Conservation (phyloP, 2,888 invertebrate genomes). For the Orchesellides sinensis region DNA sequence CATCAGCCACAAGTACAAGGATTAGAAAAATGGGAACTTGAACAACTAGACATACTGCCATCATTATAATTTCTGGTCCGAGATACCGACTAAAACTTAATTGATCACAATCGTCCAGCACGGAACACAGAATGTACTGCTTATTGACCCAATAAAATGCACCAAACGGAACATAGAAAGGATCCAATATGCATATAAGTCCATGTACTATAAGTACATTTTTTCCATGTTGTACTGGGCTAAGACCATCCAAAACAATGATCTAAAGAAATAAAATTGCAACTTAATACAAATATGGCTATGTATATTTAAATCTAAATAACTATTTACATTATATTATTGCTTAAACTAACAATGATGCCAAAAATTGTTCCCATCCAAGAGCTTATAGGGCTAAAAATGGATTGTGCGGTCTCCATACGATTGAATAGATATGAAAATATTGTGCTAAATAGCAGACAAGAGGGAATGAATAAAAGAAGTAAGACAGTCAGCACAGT, state of each 20-base stretch:
- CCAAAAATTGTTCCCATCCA: constrained; percentile 80
- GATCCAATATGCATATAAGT: constrained; percentile 85
- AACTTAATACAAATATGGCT: not conserved
- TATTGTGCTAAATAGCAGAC: constrained; percentile 86
- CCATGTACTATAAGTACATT: constrained; percentile 83
- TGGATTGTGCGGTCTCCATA: constrained; percentile 88
- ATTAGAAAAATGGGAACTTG: constrained; percentile 85
- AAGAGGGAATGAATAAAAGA: constrained; percentile 85
- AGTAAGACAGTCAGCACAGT: constrained; percentile 83
- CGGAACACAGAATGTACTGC: constrained; percentile 85
- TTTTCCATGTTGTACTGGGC: not conserved
- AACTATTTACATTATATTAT: no score
- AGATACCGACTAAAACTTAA: constrained; percentile 84
- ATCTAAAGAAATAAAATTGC: constrained; percentile 51
- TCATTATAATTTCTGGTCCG: constrained; percentile 84
- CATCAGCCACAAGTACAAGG: constrained; percentile 82
- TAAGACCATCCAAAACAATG: constrained; percentile 60
- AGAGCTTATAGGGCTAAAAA: constrained; percentile 86
- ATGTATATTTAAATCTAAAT: not conserved
- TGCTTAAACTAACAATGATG: constrained; percentile 66
- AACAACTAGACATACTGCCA: constrained; percentile 81
- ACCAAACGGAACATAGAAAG: constrained; percentile 90
- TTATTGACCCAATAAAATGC: constrained; percentile 89
- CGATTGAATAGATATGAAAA: constrained; percentile 89
- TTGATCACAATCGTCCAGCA: constrained; percentile 82